Evolutionary conservation across 2,888 invertebrate species (phyloP), one percentile per base, ranked within the genome.

Genomic region (Ichneumoninae sp.): DNA sequence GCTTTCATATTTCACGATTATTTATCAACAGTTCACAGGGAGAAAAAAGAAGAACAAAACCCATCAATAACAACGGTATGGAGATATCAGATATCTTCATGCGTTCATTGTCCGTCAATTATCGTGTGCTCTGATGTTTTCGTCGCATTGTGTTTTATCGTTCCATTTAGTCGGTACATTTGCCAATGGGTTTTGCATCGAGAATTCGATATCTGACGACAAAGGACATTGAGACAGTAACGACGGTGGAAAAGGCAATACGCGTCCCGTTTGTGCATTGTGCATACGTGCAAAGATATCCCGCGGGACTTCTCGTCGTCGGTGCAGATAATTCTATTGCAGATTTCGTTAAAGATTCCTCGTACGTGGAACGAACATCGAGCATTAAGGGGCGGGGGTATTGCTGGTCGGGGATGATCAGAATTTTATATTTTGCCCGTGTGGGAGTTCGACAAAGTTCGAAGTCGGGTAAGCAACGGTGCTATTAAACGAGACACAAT

Each of bases 401-500:
- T 13, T 3, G 57, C 3, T 6, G 30, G 5, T 10, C 7, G 16
- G 30, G 6, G 66, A 19, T 36, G 10, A 66, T 40, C 7, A 40
- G 10, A 66, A 40, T 66, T 66, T 66, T 66, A 66, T 66, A 40
- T 36, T 40, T 66, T 36, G 13, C 22, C 40, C 33, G 5, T 63
- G 40, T 54, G 30, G 16, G 19, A 33, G 33, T 54, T 40, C 13
- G 71, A 19, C 36, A 22, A 71, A 54, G 10, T 36, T 26, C 6
- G 19, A 54, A 30, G 54, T 4, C 19, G 54, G 44, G 19, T 54
- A 57, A 57, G 19, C 36, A 33, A 10, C 19, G 36, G 13, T 36
- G 54, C 54, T 52, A 22, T 71, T 19, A 57, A 71, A 71, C 54
- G 36, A 19, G 54, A 63, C 36, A 36, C 70, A 70, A 50, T 52